These are phyloP conservation scores for Heteropelma amictum DNA, from an alignment of 2,888 invertebrate genomes.

Conservation along the genomic window DNA sequence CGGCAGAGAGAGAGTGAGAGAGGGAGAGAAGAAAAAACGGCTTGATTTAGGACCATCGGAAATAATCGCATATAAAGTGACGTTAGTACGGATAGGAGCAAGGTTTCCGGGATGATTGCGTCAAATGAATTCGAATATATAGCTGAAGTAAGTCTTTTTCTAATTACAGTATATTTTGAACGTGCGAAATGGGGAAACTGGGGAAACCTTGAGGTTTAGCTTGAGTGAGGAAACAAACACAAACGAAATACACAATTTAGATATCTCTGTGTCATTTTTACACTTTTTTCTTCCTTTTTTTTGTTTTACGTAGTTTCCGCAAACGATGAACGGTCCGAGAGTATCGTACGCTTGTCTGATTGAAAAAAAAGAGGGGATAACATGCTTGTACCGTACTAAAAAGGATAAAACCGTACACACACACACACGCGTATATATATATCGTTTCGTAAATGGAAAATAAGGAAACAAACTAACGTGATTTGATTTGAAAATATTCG, in stretches of 20 bases:
- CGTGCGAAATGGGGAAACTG: constrained; percentile 58
- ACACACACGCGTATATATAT: constrained; percentile 45
- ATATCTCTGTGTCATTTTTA: too few species aligned
- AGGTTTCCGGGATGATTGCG: constrained; percentile 66
- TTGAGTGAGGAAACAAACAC: too few species aligned
- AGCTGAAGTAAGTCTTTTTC: constrained; percentile 68
- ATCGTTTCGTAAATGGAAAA: constrained; percentile 67
- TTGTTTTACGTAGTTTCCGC: constrained; percentile 61
- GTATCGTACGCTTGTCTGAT: constrained; percentile 35
- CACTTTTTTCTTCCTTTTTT: constrained; percentile 54
- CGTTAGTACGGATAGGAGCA: constrained; percentile 51
- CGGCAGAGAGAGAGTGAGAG: constrained; percentile 24
- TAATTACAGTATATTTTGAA: constrained; percentile 69
- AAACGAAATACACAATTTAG: too few species aligned
- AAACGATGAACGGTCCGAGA: constrained; percentile 43
- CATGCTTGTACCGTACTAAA: constrained; percentile 66
- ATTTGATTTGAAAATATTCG: constrained; percentile 53
- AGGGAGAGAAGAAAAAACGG: constrained; percentile 27
- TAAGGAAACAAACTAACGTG: constrained; percentile 40
- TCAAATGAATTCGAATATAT: constrained; percentile 58
- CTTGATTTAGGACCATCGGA: constrained; percentile 65
- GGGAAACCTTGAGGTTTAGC: too few species aligned
- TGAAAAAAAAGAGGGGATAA: constrained; percentile 57
- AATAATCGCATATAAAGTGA: constrained; percentile 57
- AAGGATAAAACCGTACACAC: constrained; percentile 56